Evolutionary conservation across 2,888 invertebrate species (phyloP), one percentile per base, ranked within the genome.

Genomic region (Uropetala carovei): DNA sequence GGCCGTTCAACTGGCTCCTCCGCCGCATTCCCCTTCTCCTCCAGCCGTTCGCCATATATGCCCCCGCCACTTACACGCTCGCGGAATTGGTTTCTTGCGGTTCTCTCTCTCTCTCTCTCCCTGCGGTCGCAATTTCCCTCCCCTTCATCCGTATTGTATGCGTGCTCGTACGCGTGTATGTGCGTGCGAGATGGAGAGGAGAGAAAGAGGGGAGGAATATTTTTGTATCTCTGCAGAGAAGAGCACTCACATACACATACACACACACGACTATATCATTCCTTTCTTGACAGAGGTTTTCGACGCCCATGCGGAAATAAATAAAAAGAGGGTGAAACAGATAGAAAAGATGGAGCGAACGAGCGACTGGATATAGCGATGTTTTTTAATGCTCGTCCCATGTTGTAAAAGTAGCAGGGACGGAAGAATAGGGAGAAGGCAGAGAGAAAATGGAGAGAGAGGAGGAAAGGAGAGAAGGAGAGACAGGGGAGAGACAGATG

Each of bases 11-110:
- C 75, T 27, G 27, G 10, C 68, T n/a, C 68, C 64, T 64, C 43
- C 43, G 1, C 43, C 43, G n/a, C n/a, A n/a, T n/a, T 43, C 43
- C 43, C 5, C 43, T 43, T 43, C 64, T 0, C 64, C 9, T 10
- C 64, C 68, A 22, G 68, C 18, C 68, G 22, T n/a, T 27, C 27
- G 18, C 75, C 75, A 75, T 27, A 75, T 75, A 27, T 27, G 22
- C 75, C 75, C 75, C 75, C 22, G 22, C 75, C 27, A 27, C 64
- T 64, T 64, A 64, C 64, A 14, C 75, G 13, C 22, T 27, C 18
- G 75, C 75, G 27, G 75, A 75, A 75, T 75, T 75, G 13, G 75
- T 75, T 75, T 75, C 75, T 75, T 75, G 75, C 75, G 75, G 75
- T 22, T 27, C 75, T 27, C 22, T 27, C 27, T 3, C 75, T 27